These are phyloP conservation scores for Callyntrura sp. DNA, from an alignment of 2,888 invertebrate species.

Conservation along the genomic window DNA sequence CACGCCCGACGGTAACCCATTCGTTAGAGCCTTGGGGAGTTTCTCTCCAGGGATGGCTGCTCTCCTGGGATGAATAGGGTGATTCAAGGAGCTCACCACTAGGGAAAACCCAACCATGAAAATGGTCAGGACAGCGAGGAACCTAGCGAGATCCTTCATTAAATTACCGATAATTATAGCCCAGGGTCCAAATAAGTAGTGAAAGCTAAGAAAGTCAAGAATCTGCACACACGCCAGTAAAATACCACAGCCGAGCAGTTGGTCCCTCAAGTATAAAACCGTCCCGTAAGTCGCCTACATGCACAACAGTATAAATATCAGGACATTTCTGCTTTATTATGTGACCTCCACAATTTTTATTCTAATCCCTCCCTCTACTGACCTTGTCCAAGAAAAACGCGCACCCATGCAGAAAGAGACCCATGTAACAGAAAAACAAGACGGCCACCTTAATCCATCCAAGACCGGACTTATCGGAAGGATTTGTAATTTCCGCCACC, in stretches of 20 bases:
- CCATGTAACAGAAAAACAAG: conserved; percentile 94
- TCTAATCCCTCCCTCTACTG: too few relatives aligned
- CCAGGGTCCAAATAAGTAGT: conserved; percentile 99
- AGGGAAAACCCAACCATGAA: conserved; percentile 99
- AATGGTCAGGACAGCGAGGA: conserved; percentile 98
- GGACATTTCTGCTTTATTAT: too few relatives aligned
- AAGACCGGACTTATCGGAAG: conserved; percentile 98
- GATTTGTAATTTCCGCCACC: conserved; percentile 94
- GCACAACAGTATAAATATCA: too few relatives aligned
- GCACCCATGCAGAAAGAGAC: conserved; percentile 94
- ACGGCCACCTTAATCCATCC: conserved; percentile 97
- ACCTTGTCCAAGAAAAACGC: conserved; percentile 88
- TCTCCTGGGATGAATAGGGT: conserved; percentile 87
- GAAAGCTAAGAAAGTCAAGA: conserved; percentile 98
- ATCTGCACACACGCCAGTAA: conserved; percentile 99
- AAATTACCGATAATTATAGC: conserved; percentile 99
- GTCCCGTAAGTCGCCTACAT: too few relatives aligned
- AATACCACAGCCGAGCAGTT: conserved; percentile 97
- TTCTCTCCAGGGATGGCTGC: conserved; percentile 63
- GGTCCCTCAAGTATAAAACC: conserved; percentile 89
- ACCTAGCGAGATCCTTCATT: conserved; percentile 97
- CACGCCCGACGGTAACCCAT: conserved; percentile 86
- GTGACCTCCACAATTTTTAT: too few relatives aligned
- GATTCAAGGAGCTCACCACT: conserved; percentile 98
- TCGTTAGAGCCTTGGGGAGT: conserved; percentile 82